Evolutionary conservation across 2,888 invertebrate genomes (phyloP).

Genomic region (Steinernema carpocapsae): DNA sequence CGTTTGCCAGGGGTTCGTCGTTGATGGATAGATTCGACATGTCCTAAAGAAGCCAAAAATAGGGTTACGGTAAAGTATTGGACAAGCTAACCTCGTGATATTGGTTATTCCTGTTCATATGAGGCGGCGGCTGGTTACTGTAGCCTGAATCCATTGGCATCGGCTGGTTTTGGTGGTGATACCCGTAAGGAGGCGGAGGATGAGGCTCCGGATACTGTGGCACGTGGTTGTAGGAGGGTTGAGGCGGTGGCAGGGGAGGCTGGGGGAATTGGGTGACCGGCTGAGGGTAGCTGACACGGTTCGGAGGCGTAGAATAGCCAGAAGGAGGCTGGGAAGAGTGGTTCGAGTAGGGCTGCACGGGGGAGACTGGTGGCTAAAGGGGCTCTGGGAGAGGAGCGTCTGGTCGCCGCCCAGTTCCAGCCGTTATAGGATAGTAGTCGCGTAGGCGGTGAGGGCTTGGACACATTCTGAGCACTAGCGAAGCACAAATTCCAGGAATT

Average conservation of each 20-base stretch:
- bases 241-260: background rate
- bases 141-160: background rate
- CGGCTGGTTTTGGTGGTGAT: background rate
- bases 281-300: background rate
- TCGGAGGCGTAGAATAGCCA: background rate
- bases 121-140: no score
- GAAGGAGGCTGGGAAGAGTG: background rate
- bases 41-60: background rate
- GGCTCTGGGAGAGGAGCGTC: background rate
- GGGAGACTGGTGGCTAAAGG: background rate
- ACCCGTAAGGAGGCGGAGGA: background rate
- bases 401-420: constrained; percentile 14
- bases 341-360: background rate
- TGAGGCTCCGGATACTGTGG: background rate
- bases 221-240: background rate
- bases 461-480: background rate
- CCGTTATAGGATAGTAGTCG: background rate
- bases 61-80: background rate
- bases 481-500: background rate
- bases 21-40: constrained; percentile 20
- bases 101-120: background rate
- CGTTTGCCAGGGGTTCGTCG: constrained; percentile 15
- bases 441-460: background rate
- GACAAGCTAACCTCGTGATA: background rate
- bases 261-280: background rate